Conservation (phyloP, 2,113 vertebrate genomes). For the Tragelaphus strepsiceros region DNA sequence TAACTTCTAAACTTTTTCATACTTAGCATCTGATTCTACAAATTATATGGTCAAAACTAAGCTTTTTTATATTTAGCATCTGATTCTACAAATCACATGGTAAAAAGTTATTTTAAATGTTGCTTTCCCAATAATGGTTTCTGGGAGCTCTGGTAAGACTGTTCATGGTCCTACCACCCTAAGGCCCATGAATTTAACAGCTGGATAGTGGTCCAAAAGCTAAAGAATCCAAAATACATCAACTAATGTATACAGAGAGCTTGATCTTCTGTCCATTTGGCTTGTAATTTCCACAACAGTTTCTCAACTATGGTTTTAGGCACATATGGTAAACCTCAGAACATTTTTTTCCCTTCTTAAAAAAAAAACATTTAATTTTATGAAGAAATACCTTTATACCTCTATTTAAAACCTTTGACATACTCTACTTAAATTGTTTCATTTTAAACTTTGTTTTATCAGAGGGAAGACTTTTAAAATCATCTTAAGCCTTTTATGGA, state of each 20-base stretch:
- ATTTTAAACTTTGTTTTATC: background rate
- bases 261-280: fast-evolving
- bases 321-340: background rate
- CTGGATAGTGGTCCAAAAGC: background rate
- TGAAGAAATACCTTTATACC: background rate
- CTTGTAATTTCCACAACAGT: background rate
- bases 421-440: background rate
- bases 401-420: background rate
- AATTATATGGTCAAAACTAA: background rate
- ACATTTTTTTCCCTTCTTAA: slow-evolving; percentile 20
- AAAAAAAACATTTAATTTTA: slow-evolving; percentile 16
- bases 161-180: background rate
- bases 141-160: background rate
- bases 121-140: background rate
- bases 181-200: background rate
- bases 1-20: background rate
- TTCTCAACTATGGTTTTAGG: background rate
- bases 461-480: background rate
- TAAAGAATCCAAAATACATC: background rate
- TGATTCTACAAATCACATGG: background rate
- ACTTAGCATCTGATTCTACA: background rate
- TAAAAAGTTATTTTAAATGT: background rate
- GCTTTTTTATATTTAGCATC: background rate
- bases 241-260: background rate
- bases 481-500: background rate